Conservation (phyloP, 1,140 invertebrate genomes). For the Camponotus vicinus region DNA sequence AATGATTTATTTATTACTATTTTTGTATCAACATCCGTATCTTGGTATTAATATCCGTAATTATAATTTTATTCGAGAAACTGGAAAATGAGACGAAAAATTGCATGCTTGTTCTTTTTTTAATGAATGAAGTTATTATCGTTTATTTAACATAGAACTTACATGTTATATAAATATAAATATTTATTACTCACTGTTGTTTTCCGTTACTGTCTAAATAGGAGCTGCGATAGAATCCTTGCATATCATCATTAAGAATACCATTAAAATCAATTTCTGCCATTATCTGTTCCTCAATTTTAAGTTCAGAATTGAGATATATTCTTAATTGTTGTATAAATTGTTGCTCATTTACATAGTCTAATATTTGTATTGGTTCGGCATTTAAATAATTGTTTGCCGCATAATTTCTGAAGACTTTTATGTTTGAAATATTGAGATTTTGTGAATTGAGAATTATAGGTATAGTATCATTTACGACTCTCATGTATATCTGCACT, state of each 20-base stretch:
- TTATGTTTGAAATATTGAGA: slow-evolving; percentile 61
- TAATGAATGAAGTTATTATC: neutral
- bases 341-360: neutral
- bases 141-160: neutral
- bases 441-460: slow-evolving; percentile 78
- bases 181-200: slow-evolving; percentile 69
- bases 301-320: slow-evolving; percentile 42
- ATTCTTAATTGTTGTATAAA: slow-evolving; percentile 70
- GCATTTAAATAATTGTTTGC: neutral
- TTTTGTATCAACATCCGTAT: neutral
- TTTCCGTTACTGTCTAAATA: slow-evolving; percentile 84
- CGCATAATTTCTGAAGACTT: neutral
- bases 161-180: too few species aligned
- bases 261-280: slow-evolving; percentile 86
- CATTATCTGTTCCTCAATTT: slow-evolving; percentile 64
- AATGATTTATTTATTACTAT: neutral
- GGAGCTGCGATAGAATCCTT: slow-evolving; percentile 89
- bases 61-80: neutral
- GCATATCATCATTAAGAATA: slow-evolving; percentile 85
- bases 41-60: neutral
- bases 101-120: neutral
- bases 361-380: neutral
- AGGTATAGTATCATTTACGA: slow-evolving; percentile 36
- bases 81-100: neutral
- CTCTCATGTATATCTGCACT: slow-evolving; percentile 74